A percentile compares a stretch with the other conserved stretches of the same genome.
These are phyloP conservation scores for Synanthedon andrenaeformis DNA, from an alignment of 2,888 invertebrate genomes.

Conservation along the genomic window DNA sequence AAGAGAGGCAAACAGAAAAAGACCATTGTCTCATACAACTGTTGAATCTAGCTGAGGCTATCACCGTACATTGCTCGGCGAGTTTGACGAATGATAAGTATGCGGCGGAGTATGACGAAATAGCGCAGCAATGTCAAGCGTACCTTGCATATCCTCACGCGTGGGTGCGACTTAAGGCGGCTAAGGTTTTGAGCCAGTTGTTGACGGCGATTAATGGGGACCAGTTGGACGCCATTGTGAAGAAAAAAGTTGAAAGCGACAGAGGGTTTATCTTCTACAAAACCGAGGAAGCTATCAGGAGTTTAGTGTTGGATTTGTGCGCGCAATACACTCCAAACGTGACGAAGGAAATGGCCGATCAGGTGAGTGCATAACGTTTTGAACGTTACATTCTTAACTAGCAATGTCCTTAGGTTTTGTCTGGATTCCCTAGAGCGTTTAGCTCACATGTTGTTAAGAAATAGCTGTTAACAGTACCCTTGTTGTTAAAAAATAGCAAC, in stretches of 20 bases:
- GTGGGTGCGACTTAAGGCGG: slow-evolving; percentile 85
- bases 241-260: slow-evolving; percentile 37
- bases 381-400: slow-evolving; percentile 1
- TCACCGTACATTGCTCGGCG: slow-evolving; percentile 73
- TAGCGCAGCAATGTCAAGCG: slow-evolving; percentile 76
- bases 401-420: neutral
- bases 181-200: slow-evolving; percentile 81
- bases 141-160: slow-evolving; percentile 85
- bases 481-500: no score
- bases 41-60: slow-evolving; percentile 76
- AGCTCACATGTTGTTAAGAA: neutral
- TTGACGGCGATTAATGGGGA: slow-evolving; percentile 74
- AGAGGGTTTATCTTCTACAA: slow-evolving; percentile 73
- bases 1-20: slow-evolving; percentile 72
- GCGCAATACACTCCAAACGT: slow-evolving; percentile 79
- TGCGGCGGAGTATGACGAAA: slow-evolving; percentile 61
- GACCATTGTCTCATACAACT: slow-evolving; percentile 84
- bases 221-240: slow-evolving; percentile 65
- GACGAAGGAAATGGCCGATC: slow-evolving; percentile 80
- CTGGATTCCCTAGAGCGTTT: neutral
- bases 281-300: slow-evolving; percentile 73
- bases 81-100: slow-evolving; percentile 67
- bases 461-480: no score
- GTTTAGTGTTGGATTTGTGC: slow-evolving; percentile 79
- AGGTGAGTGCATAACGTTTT: slow-evolving; percentile 42